Conservation (phyloP, 2,113 vertebrate genomes). For the Philantomba maxwellii region DNA sequence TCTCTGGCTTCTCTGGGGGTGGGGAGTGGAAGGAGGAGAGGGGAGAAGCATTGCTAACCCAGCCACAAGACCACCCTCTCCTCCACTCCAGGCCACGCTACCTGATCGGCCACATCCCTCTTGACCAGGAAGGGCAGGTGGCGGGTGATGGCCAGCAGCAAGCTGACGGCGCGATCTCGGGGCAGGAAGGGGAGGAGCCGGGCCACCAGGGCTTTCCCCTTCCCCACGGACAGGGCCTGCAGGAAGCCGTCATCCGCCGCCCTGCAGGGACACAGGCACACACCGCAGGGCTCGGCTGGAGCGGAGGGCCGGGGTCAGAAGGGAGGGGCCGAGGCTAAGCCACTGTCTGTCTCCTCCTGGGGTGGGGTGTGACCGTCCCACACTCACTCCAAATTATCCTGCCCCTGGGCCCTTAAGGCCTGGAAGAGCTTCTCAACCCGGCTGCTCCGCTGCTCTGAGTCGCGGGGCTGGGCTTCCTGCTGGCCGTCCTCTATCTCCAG, state of each 20-base stretch:
- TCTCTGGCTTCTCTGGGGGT: not conserved
- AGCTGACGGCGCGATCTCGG: constrained; percentile 74
- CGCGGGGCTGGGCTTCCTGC: constrained; percentile 74
- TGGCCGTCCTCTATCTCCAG: constrained; percentile 87
- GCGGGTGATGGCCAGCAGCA: constrained; percentile 80
- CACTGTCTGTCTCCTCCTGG: not conserved
- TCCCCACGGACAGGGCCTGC: constrained; percentile 87
- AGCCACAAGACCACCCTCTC: not conserved
- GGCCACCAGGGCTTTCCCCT: constrained; percentile 88
- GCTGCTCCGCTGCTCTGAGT: constrained; percentile 76
- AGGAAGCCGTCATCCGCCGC: constrained; percentile 87
- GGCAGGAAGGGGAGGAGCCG: constrained; percentile 88
- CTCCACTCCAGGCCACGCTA: not conserved
- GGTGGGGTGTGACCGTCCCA: not conserved
- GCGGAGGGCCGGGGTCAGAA: not conserved
- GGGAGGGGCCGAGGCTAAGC: not conserved
- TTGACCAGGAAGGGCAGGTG: constrained; percentile 88
- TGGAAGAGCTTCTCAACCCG: constrained; percentile 84
- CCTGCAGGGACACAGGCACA: constrained; percentile 69
- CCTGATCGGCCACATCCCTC: constrained; percentile 88
- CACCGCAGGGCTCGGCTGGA: not conserved
- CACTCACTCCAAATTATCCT: constrained; percentile 76
- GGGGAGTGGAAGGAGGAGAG: not conserved
- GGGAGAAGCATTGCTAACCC: not conserved
- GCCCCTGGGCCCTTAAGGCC: constrained; percentile 78